phyloP scores from a whole-genome alignment of 2,113 vertebrate genomes.

The Plecturocebus donacophilus region DNA sequence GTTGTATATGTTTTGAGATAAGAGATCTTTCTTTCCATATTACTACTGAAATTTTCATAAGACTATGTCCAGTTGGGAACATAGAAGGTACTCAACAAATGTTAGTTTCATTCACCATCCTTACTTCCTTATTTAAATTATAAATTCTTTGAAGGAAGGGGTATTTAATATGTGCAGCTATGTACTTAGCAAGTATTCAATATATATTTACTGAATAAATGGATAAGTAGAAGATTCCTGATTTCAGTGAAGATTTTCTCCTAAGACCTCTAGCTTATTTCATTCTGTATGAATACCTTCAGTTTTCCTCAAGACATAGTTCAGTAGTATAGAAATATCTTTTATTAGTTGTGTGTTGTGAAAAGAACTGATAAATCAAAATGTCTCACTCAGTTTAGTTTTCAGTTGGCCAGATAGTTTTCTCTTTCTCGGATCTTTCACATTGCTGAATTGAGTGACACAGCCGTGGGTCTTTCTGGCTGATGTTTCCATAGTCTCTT shows the following conservation, averaged over 20 bases:
- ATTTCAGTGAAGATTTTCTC: background rate
- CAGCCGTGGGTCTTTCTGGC: background rate
- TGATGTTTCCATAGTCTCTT: background rate
- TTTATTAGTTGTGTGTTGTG: background rate
- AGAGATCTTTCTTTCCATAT: background rate
- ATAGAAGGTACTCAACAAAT: background rate
- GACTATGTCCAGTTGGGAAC: background rate
- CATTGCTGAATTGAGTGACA: background rate
- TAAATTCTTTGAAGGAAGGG: background rate
- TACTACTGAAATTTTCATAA: background rate
- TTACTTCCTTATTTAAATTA: background rate
- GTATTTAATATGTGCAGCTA: background rate
- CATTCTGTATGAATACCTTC: background rate
- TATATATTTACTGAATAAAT: constrained; percentile 14
- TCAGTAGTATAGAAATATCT: background rate
- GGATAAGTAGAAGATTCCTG: background rate
- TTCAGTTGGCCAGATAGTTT: background rate
- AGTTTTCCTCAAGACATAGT: background rate
- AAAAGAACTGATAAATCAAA: background rate
- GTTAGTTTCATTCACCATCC: background rate
- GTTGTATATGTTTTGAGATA: background rate
- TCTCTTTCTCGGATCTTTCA: background rate
- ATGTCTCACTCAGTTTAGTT: background rate
- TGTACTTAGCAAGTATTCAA: background rate
- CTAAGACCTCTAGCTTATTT: background rate